Percentiles rank a stretch among this genome's conserved stretches.
Evolutionary conservation across 2,113 vertebrate genomes (phyloP).

Genomic region (Philantomba maxwellii): DNA sequence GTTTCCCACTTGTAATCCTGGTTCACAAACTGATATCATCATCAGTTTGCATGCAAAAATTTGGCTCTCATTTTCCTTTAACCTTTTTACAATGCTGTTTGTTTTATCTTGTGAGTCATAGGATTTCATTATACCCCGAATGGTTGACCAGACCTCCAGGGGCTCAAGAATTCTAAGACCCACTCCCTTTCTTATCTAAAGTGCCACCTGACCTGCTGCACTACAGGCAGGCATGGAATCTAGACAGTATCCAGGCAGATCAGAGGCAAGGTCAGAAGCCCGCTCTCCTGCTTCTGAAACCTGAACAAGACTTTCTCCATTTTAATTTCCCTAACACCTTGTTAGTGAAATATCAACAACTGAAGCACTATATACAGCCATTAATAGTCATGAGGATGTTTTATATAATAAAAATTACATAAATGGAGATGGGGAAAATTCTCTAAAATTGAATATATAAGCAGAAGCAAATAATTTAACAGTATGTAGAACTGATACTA

Average conservation of each 20-base stretch:
- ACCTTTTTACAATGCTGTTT: too few species aligned
- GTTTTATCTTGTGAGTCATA: background rate
- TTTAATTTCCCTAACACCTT: background rate
- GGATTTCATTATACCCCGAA: background rate
- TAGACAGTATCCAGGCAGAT: background rate
- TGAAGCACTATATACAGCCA: background rate
- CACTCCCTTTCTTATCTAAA: background rate
- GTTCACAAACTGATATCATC: too few species aligned
- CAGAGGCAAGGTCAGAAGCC: background rate
- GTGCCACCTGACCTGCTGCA: background rate
- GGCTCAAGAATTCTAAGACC: background rate
- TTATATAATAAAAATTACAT: background rate
- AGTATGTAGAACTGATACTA: background rate
- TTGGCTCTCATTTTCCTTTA: too few species aligned
- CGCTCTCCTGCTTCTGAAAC: background rate
- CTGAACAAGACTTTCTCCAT: background rate
- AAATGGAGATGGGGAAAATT: background rate
- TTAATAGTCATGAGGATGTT: background rate
- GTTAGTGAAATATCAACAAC: background rate
- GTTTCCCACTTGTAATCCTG: too few species aligned
- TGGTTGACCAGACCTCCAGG: background rate
- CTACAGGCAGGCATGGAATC: background rate
- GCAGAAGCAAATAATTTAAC: background rate
- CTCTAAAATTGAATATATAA: background rate
- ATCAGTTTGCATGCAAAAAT: too few species aligned